A percentile compares a stretch with the other conserved stretches of the same genome.
These are phyloP conservation scores for Chironomus tepperi DNA, from an alignment of 1,140 invertebrate species.

Conservation along the genomic window DNA sequence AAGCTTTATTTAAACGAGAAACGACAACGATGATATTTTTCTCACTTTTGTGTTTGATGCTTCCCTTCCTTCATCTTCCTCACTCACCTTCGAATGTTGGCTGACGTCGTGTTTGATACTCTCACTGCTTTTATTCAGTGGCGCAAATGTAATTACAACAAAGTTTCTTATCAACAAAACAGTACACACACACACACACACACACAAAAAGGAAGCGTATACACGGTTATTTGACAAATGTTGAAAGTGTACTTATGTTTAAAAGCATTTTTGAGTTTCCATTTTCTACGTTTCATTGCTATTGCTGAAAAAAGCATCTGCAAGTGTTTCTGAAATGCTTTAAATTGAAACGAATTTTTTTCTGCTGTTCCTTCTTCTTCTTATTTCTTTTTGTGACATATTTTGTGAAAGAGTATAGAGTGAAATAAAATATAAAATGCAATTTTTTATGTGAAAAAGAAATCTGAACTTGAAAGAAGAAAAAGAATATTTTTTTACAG, in stretches of 20 bases:
- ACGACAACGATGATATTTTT: too few relatives aligned
- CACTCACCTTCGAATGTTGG: too few relatives aligned
- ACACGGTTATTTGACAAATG: conserved; percentile 7
- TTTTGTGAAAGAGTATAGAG: not conserved
- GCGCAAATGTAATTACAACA: not conserved
- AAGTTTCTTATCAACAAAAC: not conserved
- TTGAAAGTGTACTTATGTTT: conserved; percentile 4
- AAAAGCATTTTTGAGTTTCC: not conserved
- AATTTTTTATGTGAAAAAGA: too few relatives aligned
- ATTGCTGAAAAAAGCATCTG: not conserved
- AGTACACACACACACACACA: too few relatives aligned
- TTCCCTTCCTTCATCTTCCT: too few relatives aligned
- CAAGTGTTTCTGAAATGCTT: not conserved
- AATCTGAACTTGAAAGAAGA: too few relatives aligned
- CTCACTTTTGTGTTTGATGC: too few relatives aligned
- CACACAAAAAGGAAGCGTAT: not conserved
- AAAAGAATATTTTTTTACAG: too few relatives aligned
- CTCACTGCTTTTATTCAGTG: not conserved
- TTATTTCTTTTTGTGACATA: not conserved
- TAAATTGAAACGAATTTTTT: not conserved
- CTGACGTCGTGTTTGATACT: too few relatives aligned
- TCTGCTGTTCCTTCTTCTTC: too few relatives aligned
- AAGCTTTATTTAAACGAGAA: too few relatives aligned
- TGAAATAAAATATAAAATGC: not conserved
- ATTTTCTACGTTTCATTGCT: not conserved